phyloP scores from a whole-genome alignment of 2,797 vertebrate species.

The Acrossocheilus fasciatus region DNA sequence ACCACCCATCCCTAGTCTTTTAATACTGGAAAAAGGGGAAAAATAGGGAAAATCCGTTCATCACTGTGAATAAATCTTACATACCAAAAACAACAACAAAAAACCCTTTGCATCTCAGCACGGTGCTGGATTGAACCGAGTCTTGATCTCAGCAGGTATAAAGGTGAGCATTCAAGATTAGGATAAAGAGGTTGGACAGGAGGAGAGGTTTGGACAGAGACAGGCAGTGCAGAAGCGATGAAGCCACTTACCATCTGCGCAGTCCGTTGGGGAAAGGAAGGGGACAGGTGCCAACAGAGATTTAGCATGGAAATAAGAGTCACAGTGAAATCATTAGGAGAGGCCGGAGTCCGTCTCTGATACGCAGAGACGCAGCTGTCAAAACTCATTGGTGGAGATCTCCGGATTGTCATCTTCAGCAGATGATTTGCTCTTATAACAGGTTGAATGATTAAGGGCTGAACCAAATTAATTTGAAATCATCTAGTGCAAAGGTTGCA shows the following conservation, averaged over 20 bases:
- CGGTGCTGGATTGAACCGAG: background rate
- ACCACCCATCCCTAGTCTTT: slow-evolving; percentile 10
- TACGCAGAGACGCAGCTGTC: slow-evolving; percentile 53
- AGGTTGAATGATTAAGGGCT: background rate
- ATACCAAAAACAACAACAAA: background rate
- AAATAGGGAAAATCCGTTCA: background rate
- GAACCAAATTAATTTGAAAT: background rate
- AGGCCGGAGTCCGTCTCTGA: slow-evolving; percentile 55
- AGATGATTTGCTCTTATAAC: slow-evolving; percentile 19
- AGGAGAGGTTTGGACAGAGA: slow-evolving; percentile 39
- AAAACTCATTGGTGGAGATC: slow-evolving; percentile 45
- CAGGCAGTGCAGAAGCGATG: slow-evolving; percentile 68
- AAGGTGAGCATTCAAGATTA: slow-evolving; percentile 42
- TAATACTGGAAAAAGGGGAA: background rate
- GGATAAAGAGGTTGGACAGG: slow-evolving; percentile 43
- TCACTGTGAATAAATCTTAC: background rate
- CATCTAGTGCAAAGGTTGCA: background rate
- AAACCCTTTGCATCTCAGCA: background rate
- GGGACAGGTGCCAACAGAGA: slow-evolving; percentile 77
- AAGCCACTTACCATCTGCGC: slow-evolving; percentile 84
- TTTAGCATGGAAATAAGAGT: slow-evolving; percentile 74
- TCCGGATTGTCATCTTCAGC: slow-evolving; percentile 35
- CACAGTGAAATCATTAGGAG: slow-evolving; percentile 62
- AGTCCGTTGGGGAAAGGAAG: slow-evolving; percentile 72
- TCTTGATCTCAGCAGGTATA: slow-evolving; percentile 51